Conservation (phyloP, 2,888 invertebrate species). For the Limnephilus auricula region DNA sequence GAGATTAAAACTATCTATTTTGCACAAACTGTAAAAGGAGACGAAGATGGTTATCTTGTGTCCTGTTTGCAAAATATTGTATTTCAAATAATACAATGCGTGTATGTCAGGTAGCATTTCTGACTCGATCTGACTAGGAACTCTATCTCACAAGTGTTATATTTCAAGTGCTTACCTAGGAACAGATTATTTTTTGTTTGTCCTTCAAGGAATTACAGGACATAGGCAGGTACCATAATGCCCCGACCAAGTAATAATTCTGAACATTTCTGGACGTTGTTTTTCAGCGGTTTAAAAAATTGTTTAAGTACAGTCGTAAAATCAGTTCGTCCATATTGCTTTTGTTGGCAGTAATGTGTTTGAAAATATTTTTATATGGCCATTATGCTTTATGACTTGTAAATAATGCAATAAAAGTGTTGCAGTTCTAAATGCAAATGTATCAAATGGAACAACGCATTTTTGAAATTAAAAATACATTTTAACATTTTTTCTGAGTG, state of each 20-base stretch:
- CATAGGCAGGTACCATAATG: conserved; percentile 34
- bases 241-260: background rate
- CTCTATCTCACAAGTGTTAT: conserved; percentile 55
- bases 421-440: conserved; percentile 16
- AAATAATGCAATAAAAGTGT: conserved; percentile 37
- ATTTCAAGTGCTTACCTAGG: conserved; percentile 55
- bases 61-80: conserved; percentile 66
- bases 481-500: background rate
- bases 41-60: conserved; percentile 58
- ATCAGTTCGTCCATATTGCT: background rate
- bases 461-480: background rate
- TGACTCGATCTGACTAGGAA: conserved; percentile 28
- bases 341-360: conserved; percentile 24
- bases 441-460: background rate
- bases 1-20: conserved; percentile 30
- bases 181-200: conserved; percentile 17
- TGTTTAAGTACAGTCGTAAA: conserved; percentile 19
- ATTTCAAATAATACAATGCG: conserved; percentile 63
- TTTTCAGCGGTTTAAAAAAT: background rate
- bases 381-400: conserved; percentile 21
- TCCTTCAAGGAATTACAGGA: conserved; percentile 46
- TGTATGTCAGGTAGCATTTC: conserved; percentile 63
- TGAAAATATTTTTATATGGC: background rate
- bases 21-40: conserved; percentile 52
- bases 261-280: background rate